Conservation (phyloP, 2,113 vertebrate species). For the Camelus bactrianus region DNA sequence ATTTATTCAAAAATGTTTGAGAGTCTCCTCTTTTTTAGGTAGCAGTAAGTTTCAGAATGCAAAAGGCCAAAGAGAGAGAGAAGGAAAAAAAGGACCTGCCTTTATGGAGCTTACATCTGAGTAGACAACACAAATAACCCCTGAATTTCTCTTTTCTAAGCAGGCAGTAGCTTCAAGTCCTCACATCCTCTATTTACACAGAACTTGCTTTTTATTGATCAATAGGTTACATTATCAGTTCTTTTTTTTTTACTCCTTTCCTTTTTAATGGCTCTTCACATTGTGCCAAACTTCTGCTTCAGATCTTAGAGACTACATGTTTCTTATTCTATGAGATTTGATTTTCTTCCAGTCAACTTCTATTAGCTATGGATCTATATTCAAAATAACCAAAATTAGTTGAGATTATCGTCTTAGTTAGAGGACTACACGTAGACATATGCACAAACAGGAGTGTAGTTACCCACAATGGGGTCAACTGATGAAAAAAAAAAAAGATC, state of each 20-base stretch:
- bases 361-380: background rate
- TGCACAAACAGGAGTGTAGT: background rate
- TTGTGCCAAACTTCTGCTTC: background rate
- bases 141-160: background rate
- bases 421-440: background rate
- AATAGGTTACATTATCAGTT: background rate
- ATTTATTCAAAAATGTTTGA: background rate
- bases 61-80: background rate
- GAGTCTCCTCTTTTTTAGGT: background rate
- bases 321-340: conserved; percentile 11
- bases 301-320: background rate
- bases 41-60: background rate
- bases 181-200: background rate
- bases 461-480: background rate
- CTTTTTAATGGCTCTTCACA: background rate
- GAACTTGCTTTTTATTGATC: background rate
- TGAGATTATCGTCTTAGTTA: conserved; percentile 42
- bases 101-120: background rate
- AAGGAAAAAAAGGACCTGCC: background rate
- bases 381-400: conserved; percentile 25
- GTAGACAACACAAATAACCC: background rate
- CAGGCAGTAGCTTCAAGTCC: background rate
- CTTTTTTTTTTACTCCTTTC: background rate
- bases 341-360: conserved; percentile 44
- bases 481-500: background rate